These are phyloP conservation scores for Xylota segnis DNA, from an alignment of 2,888 invertebrate species.

Conservation along the genomic window DNA sequence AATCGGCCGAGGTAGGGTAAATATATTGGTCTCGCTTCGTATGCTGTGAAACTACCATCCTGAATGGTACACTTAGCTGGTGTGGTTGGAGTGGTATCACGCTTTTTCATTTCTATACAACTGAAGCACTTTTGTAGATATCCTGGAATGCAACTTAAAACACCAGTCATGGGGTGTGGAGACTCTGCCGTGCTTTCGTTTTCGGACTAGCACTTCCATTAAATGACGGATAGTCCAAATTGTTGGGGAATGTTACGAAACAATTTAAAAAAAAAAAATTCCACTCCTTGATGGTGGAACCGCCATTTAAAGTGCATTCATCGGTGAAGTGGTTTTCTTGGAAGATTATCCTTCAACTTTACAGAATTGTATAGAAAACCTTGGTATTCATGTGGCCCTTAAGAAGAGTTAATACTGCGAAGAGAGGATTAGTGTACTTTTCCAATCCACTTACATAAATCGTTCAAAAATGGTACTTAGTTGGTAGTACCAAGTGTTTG, in stretches of 20 bases:
- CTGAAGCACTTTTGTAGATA: constrained; percentile 2
- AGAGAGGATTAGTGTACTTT: too few relatives aligned
- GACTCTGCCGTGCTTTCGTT: neutral
- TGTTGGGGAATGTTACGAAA: neutral
- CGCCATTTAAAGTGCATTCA: too few relatives aligned
- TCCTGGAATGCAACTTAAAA: constrained; percentile 1
- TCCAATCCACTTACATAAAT: too few relatives aligned
- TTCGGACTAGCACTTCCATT: neutral
- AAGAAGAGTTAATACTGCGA: too few relatives aligned
- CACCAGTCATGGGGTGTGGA: neutral
- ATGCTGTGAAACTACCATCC: constrained; percentile 22
- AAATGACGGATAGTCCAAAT: neutral
- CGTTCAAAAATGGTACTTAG: too few relatives aligned
- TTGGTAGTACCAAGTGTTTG: too few relatives aligned
- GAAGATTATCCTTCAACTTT: too few relatives aligned
- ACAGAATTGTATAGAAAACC: too few relatives aligned
- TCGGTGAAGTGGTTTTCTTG: too few relatives aligned
- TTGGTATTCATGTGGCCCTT: too few relatives aligned
- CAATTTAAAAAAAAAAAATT: too few relatives aligned
- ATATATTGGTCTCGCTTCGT: constrained; percentile 33
- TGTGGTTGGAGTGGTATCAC: constrained; percentile 11
- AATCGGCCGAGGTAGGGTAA: neutral
- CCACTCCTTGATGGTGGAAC: too few relatives aligned
- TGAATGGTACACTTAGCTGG: constrained; percentile 9
- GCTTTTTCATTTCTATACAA: neutral